Base-by-base conservation (phyloP, 2,888 invertebrate species). In the Acleris holmiana region DNA sequence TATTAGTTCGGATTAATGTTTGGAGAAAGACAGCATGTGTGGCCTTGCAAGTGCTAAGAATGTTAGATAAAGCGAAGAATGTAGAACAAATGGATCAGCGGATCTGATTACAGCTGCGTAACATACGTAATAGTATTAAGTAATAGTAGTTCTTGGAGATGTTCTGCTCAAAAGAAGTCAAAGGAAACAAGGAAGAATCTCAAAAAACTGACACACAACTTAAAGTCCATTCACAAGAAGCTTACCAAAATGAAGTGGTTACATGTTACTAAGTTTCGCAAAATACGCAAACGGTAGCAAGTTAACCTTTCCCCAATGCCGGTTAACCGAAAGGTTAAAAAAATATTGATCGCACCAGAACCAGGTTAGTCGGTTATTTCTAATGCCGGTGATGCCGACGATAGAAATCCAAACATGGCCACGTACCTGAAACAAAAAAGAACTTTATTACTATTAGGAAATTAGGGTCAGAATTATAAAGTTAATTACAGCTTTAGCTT, bases 361-460 rank as follows among this genome's bases (percentile, higher is more conserved):
- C 73, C 76, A 74, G 83, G 83, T 83, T 79, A 84, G 71, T 75
- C 74, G 79, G 79, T 70, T 76, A 74, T 71, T 59, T 53, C 54
- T 58, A 51, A 40, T 58, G 57, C 10, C 60, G 50, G n/a, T 56
- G 63, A 5, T 46, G 55, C 64, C 54, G 54, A 48, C 25, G 5
- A 13, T 35, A 35, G 35, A 35, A 35, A 35, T 4, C 13, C 35
- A 35, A 35, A 29, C 13, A 35, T 2, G 17, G 17, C 35, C 23
- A 61, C 47, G 46, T 64, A 64, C 58, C 58, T 59, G 59, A 54
- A 59, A 64, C 64, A 59, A 64, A 19, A 49, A 21, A 54, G 10
- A 48, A 21, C 8, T 18, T 18, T 19, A 47, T 53, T n/a, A 53
- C 8, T 40, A 21, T 19, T 6, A 21, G 4, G 15, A 19, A 17